phyloP scores from a whole-genome alignment of 2,113 vertebrate species.

The Aleadryas rufinucha region DNA sequence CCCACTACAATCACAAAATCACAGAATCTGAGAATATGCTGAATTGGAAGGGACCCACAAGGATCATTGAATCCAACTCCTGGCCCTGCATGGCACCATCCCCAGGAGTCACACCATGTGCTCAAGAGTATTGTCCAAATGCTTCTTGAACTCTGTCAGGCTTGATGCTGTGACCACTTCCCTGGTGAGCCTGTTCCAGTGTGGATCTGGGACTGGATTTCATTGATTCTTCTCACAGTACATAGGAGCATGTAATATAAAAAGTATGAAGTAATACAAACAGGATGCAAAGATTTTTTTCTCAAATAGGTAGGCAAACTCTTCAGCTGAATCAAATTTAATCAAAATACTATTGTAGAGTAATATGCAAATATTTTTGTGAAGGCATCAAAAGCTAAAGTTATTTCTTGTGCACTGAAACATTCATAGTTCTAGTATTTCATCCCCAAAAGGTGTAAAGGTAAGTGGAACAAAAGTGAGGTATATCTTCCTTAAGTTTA shows the following conservation, averaged over 20 bases:
- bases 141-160: neutral
- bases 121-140: neutral
- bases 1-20: neutral
- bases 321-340: neutral
- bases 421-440: neutral
- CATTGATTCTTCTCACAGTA: neutral
- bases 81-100: too few species aligned
- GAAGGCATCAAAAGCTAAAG: neutral
- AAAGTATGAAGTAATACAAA: neutral
- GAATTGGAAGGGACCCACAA: neutral
- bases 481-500: neutral
- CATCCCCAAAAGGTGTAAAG: neutral
- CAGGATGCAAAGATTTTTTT: neutral
- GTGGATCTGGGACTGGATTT: neutral
- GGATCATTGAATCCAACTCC: neutral
- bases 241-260: neutral
- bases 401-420: neutral
- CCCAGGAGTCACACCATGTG: neutral
- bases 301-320: neutral
- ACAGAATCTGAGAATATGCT: neutral
- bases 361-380: neutral
- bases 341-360: neutral
- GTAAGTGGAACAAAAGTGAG: neutral
- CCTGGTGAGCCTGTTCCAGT: neutral
- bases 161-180: neutral